Evolutionary conservation across 2,797 vertebrate genomes (phyloP).

Genomic region (Gymnocypris eckloni): DNA sequence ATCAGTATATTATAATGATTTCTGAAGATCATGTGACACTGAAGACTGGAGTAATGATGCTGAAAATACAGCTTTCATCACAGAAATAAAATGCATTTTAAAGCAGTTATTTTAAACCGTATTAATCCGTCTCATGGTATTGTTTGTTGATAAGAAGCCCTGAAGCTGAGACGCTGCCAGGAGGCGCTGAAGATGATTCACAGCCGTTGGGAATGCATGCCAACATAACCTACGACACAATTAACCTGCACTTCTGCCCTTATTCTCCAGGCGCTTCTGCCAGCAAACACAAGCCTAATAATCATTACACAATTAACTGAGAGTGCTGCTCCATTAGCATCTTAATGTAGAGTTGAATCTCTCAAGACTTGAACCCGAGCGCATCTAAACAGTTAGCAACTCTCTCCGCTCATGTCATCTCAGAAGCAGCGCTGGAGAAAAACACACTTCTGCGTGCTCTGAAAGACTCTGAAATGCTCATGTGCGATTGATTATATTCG

Average conservation of each 20-base stretch:
- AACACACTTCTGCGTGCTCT: neutral
- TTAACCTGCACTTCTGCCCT: slow-evolving; percentile 29
- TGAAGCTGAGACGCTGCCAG: neutral
- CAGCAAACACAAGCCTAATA: slow-evolving; percentile 12
- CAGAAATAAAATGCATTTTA: neutral
- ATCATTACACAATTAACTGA: slow-evolving; percentile 38
- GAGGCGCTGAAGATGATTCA: slow-evolving; percentile 5
- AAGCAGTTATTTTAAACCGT: neutral
- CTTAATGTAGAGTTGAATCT: slow-evolving; percentile 26
- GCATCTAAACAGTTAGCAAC: neutral
- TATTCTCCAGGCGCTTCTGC: slow-evolving; percentile 7
- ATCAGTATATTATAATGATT: neutral
- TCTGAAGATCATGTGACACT: neutral
- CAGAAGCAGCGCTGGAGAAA: neutral
- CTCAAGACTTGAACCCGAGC: neutral
- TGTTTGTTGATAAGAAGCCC: neutral
- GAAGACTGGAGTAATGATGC: neutral
- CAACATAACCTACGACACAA: slow-evolving; percentile 41
- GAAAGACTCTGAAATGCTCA: neutral
- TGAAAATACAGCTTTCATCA: neutral
- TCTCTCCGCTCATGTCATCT: neutral
- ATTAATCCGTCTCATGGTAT: neutral
- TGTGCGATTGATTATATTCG: slow-evolving; percentile 19
- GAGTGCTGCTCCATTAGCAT: slow-evolving; percentile 35
- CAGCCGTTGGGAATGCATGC: slow-evolving; percentile 9